phyloP scores from a whole-genome alignment of 2,797 vertebrate genomes.

The Sebastolobus alascanus region DNA sequence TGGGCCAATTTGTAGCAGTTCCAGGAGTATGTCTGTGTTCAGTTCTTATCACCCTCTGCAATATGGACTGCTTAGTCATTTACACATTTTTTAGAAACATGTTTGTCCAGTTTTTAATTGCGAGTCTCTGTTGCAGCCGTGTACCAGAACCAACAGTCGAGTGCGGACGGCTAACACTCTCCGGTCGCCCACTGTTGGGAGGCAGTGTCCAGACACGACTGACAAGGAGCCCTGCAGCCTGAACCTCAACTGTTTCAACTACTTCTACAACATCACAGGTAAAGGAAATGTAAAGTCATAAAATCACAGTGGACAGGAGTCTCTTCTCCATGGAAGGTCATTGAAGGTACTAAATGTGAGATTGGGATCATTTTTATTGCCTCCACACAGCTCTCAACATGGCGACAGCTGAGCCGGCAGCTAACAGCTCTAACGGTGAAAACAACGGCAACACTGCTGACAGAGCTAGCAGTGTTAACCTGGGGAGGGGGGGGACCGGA shows the following conservation, averaged over 20 bases:
- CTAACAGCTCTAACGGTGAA: no score
- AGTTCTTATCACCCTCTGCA: constrained; percentile 31
- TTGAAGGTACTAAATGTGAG: not conserved
- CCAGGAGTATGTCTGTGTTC: constrained; percentile 17
- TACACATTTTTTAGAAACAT: not conserved
- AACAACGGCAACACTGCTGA: no score
- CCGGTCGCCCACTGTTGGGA: constrained; percentile 89
- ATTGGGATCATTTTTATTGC: no score
- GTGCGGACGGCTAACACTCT: constrained; percentile 88
- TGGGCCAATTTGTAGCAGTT: constrained; percentile 21
- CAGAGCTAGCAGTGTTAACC: no score
- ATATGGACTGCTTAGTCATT: constrained; percentile 19
- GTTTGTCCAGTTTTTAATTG: not conserved
- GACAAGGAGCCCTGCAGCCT: constrained; percentile 91
- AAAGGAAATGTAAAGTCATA: constrained; percentile 6
- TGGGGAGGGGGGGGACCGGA: no score
- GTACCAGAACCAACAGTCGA: constrained; percentile 87
- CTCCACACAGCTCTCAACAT: no score
- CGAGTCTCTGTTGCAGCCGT: constrained; percentile 85
- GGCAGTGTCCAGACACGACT: constrained; percentile 87
- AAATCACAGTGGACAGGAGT: not conserved
- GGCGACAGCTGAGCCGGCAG: no score
- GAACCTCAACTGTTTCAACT: constrained; percentile 97
- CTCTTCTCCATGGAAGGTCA: not conserved
- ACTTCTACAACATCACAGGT: constrained; percentile 99